Evolutionary conservation across 2,888 invertebrate species (phyloP).

Genomic region (Hyposoter didymator): DNA sequence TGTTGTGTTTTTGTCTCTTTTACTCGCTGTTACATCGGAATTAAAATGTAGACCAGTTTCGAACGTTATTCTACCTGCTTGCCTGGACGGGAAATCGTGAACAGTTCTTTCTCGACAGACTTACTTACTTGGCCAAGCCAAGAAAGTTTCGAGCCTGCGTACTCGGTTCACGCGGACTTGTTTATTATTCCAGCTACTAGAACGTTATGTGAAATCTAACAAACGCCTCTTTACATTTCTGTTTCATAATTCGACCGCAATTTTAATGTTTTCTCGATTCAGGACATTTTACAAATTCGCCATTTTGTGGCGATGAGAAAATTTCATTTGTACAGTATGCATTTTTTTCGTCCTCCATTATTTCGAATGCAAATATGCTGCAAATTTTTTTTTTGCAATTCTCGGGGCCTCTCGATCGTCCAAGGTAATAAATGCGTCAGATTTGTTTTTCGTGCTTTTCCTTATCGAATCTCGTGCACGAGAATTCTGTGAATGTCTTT

Average conservation of each 20-base stretch:
- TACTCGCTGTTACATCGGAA: slow-evolving; percentile 3
- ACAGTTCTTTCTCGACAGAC: slow-evolving; percentile 45
- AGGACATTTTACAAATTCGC: neutral
- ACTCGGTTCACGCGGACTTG: slow-evolving; percentile 30
- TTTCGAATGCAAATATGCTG: too few species aligned
- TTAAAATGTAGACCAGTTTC: slow-evolving; percentile 58
- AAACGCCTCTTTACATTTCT: slow-evolving; percentile 17
- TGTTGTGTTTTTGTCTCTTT: slow-evolving; percentile 7
- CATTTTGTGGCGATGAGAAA: neutral
- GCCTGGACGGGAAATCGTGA: slow-evolving; percentile 39
- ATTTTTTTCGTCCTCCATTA: neutral
- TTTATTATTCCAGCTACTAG: slow-evolving; percentile 44
- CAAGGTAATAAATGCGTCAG: neutral
- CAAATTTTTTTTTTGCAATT: neutral
- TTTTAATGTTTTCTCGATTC: neutral
- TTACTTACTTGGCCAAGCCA: slow-evolving; percentile 53
- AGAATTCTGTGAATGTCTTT: neutral
- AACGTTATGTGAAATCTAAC: slow-evolving; percentile 31
- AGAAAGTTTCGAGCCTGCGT: slow-evolving; percentile 61
- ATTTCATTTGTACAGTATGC: neutral
- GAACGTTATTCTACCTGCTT: slow-evolving; percentile 23
- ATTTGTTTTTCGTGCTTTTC: neutral
- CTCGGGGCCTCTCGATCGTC: neutral
- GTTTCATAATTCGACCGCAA: slow-evolving; percentile 7
- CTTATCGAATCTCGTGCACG: neutral